phyloP scores from a whole-genome alignment of 1,140 invertebrate species.

The Paramacrobiotus metropolitanus region DNA sequence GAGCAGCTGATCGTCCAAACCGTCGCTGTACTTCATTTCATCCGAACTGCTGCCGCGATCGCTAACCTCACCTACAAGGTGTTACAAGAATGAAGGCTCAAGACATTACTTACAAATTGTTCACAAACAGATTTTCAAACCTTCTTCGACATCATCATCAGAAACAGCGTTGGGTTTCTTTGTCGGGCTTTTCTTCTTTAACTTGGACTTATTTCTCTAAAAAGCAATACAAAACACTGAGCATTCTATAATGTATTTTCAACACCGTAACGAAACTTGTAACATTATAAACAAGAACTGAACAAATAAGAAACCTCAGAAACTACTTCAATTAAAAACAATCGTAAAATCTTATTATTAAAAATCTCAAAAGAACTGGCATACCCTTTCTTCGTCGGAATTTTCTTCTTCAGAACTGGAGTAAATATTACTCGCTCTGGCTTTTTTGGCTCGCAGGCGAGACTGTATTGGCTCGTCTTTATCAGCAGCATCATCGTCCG shows the following conservation, averaged over 20 bases:
- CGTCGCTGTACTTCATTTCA: slow-evolving; percentile 47
- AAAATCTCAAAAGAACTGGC: neutral
- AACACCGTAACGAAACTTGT: no score
- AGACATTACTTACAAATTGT: neutral
- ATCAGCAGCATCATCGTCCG: neutral
- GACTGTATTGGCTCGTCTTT: neutral
- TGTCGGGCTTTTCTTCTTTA: neutral
- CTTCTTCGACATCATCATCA: neutral
- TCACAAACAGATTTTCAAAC: neutral
- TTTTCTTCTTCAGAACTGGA: slow-evolving; percentile 1
- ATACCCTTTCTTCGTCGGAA: neutral
- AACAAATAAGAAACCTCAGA: neutral
- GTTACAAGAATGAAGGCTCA: neutral
- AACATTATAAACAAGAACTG: no score
- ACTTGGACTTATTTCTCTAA: neutral
- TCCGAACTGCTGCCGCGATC: slow-evolving; percentile 22
- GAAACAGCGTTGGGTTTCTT: neutral
- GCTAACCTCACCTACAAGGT: slow-evolving; percentile 19
- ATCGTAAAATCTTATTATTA: neutral
- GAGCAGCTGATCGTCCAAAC: slow-evolving; percentile 87
- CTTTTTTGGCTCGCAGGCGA: neutral
- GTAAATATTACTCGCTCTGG: neutral
- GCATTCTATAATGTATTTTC: no score
- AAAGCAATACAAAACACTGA: neutral
- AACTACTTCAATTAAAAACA: neutral